Evolutionary conservation across 2,797 vertebrate genomes (phyloP).

Genomic region (Poeciliopsis gracilis): DNA sequence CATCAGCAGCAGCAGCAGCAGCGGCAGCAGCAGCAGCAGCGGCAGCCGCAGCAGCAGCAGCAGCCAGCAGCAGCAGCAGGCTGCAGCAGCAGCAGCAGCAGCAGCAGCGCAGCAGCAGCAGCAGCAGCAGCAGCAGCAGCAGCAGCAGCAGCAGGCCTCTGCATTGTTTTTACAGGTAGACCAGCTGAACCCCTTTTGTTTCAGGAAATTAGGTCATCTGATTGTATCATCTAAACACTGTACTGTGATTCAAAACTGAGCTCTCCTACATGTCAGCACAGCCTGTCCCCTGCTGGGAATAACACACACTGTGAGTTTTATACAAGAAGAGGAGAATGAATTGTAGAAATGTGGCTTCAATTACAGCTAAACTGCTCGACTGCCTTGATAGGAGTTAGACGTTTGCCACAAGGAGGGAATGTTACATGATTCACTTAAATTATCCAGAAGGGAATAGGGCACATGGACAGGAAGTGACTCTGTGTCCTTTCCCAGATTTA

Average conservation of each 20-base stretch:
- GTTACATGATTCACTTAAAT: slow-evolving; percentile 69
- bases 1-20: background rate
- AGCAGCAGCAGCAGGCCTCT: slow-evolving; percentile 22
- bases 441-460: slow-evolving; percentile 56
- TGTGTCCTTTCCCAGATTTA: slow-evolving; percentile 71
- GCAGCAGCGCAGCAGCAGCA: too few relatives aligned
- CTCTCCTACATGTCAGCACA: slow-evolving; percentile 29
- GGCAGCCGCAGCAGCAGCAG: background rate
- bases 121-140: background rate
- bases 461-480: slow-evolving; percentile 65
- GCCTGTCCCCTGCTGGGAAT: slow-evolving; percentile 41
- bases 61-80: slow-evolving; percentile 13
- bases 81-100: slow-evolving; percentile 6
- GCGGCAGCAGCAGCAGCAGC: slow-evolving; percentile 8
- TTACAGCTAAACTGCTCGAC: slow-evolving; percentile 42
- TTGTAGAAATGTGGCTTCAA: slow-evolving; percentile 53
- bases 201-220: slow-evolving; percentile 69
- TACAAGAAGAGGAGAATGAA: slow-evolving; percentile 10
- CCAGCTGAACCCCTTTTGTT: slow-evolving; percentile 34
- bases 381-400: slow-evolving; percentile 34
- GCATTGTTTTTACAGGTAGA: slow-evolving; percentile 72
- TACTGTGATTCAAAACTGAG: slow-evolving; percentile 39
- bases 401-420: slow-evolving; percentile 49
- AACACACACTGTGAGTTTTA: slow-evolving; percentile 18
- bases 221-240: slow-evolving; percentile 46